Evolutionary conservation across 2,797 vertebrate genomes (phyloP), one percentile per base, ranked within the genome.

Genomic region (Phoxinus dragarum): DNA sequence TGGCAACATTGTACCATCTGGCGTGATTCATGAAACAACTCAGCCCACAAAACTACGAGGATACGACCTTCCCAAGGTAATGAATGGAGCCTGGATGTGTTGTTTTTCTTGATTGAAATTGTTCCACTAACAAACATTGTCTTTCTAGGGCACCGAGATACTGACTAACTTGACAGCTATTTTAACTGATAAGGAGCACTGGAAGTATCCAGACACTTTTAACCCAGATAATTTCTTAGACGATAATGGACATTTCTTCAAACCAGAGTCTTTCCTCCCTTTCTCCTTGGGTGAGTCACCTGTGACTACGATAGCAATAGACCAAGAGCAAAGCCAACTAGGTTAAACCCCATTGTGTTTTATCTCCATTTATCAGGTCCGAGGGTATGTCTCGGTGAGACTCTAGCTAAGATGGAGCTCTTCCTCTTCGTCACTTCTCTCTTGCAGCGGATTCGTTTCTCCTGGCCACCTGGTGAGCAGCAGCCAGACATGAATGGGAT

Each of bases 151-250:
- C 79, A 91, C 88, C 0, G 9, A 38, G 12, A 59, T 91, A 9
- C 1, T 87, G 40, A 1, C 56, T 5, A 89, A 89, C 81, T 27
- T 90, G 31, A 84, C 78, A 19, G 84, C 78, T 3, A 52, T 91
- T 74, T 47, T 91, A 40, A 75, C 1, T 10, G 68, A 89, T 64
- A 88, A 89, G 67, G 61, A 88, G 0, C 77, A 90, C 61, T 91
- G 90, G 91, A 91, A 91, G 52, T 71, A 90, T 8, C 88, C 89
- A 3, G 74, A 90, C 23, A 87, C 76, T 0, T 91, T 89, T n/a
- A 91, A 89, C 59, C 88, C 89, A 6, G 80, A 84, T 9, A 89
- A 90, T 68, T 90, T 90, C 74, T 84, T 90, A 47, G 85, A 89
- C 19, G 86, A 87, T 1, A 64, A 87, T 0, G 85, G 85, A 23